These are phyloP conservation scores for Elanoides forficatus DNA, from an alignment of 2,113 vertebrate species.

Conservation along the genomic window DNA sequence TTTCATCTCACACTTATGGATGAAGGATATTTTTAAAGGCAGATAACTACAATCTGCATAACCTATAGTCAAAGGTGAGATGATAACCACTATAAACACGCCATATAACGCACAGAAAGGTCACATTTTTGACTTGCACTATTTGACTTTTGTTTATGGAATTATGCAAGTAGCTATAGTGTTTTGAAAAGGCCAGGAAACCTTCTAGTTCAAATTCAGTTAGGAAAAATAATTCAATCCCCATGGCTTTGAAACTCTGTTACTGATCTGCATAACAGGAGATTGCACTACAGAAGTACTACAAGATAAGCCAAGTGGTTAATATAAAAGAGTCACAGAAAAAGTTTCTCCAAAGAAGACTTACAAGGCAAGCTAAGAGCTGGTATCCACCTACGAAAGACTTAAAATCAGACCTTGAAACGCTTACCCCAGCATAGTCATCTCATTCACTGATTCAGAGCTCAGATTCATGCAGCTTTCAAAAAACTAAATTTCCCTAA, in stretches of 20 bases:
- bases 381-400: not conserved
- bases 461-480: constrained; percentile 19
- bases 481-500: constrained; percentile 48
- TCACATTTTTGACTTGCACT: not conserved
- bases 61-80: not conserved
- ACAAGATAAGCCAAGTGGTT: not conserved
- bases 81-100: not conserved
- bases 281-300: not conserved
- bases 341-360: not conserved
- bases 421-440: not conserved
- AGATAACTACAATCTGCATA: not conserved
- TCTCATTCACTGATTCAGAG: constrained; percentile 36
- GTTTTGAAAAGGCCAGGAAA: not conserved
- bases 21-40: not conserved
- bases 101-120: not conserved
- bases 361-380: not conserved
- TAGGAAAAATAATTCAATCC: not conserved
- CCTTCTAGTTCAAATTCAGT: not conserved
- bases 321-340: not conserved
- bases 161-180: not conserved
- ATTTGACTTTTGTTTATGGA: not conserved
- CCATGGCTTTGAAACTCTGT: not conserved
- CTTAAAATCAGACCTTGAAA: not conserved
- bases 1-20: not conserved
- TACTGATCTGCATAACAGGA: not conserved